Evolutionary conservation across 2,797 vertebrate genomes (phyloP).

Genomic region (Sebastolobus altivelis): DNA sequence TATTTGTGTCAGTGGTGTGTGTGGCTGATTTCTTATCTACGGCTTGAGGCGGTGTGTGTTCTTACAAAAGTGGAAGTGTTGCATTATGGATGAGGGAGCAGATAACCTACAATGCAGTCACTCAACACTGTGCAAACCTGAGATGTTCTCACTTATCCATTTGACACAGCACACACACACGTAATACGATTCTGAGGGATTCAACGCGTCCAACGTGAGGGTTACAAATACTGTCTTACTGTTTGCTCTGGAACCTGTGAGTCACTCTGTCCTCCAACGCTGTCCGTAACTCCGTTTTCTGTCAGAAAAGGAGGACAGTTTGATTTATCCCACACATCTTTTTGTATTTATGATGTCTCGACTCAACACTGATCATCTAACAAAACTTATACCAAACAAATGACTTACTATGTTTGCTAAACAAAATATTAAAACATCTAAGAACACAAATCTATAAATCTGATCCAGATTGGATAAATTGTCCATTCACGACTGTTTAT

Average conservation of each 20-base stretch:
- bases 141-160: constrained; percentile 50
- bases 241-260: constrained; percentile 80
- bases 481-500: not conserved
- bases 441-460: not conserved
- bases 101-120: constrained; percentile 46
- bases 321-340: not conserved
- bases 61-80: constrained; percentile 69
- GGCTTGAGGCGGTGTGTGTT: constrained; percentile 50
- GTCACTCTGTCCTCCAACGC: constrained; percentile 73
- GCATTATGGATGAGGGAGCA: constrained; percentile 77
- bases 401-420: not conserved
- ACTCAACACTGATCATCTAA: not conserved
- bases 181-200: constrained; percentile 39
- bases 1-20: constrained; percentile 25
- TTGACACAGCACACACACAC: constrained; percentile 11
- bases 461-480: not conserved
- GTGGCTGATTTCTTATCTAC: constrained; percentile 39
- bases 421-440: not conserved
- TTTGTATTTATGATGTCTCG: not conserved
- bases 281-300: constrained; percentile 76
- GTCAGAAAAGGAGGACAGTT: constrained; percentile 26
- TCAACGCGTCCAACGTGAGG: not conserved
- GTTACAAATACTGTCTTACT: constrained; percentile 64
- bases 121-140: constrained; percentile 57
- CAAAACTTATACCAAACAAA: not conserved